phyloP scores from a whole-genome alignment of 2,113 vertebrate species.

The Amia ocellicauda region DNA sequence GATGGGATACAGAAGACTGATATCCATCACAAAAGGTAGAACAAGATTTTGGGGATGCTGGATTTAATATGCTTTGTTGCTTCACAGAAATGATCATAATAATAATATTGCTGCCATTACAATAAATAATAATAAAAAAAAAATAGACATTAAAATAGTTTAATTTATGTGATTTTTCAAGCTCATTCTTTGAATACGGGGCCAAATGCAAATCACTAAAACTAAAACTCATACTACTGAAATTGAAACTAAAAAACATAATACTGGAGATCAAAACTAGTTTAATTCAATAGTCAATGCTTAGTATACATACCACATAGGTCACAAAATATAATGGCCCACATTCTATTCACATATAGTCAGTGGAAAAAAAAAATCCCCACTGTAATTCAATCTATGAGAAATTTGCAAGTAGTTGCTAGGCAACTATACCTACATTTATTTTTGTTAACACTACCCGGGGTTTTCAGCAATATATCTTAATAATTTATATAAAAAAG shows the following conservation, averaged over 20 bases:
- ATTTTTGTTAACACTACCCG: constrained; percentile 8
- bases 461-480: constrained; percentile 1
- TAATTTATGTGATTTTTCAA: constrained; percentile 13
- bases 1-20: too few species aligned
- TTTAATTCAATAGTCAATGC: too few species aligned
- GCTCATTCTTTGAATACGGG: constrained; percentile 17
- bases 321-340: not conserved
- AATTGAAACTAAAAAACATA: too few species aligned
- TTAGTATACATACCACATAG: not conserved
- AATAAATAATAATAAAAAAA: too few species aligned
- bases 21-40: too few species aligned
- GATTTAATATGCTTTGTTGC: too few species aligned
- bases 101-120: too few species aligned
- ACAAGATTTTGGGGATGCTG: too few species aligned
- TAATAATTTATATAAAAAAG: constrained; percentile 4
- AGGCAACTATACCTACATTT: constrained; percentile 8
- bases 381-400: constrained; percentile 1
- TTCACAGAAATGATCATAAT: too few species aligned
- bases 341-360: too few species aligned
- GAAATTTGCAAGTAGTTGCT: constrained; percentile 16
- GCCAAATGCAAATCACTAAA: constrained; percentile 8
- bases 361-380: constrained; percentile 3
- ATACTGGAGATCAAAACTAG: constrained; percentile 12
- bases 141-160: too few species aligned
- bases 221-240: too few species aligned